These are phyloP conservation scores for Willisornis vidua DNA, from an alignment of 2,113 vertebrate species.

Conservation along the genomic window DNA sequence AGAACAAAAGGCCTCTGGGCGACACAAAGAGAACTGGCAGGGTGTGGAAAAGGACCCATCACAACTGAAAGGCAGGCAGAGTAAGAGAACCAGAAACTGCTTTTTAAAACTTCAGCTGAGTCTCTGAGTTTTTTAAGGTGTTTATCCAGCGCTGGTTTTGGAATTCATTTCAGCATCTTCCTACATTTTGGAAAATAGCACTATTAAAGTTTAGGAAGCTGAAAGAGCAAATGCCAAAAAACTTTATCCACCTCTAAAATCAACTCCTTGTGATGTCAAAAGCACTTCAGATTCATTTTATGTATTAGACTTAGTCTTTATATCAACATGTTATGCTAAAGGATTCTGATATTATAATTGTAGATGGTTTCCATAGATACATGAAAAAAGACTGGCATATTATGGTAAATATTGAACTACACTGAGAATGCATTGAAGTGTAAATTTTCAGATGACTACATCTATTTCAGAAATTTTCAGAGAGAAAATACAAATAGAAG, in stretches of 20 bases:
- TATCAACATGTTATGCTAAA: slow-evolving; percentile 1
- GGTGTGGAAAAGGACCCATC: too few relatives aligned
- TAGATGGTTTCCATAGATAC: slow-evolving; percentile 53
- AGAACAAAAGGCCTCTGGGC: too few relatives aligned
- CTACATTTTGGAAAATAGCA: background rate
- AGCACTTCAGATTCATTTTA: background rate
- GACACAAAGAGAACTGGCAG: too few relatives aligned
- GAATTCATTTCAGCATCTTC: too few relatives aligned
- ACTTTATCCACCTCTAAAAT: background rate
- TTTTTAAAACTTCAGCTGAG: too few relatives aligned
- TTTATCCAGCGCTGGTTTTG: too few relatives aligned
- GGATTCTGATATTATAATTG: slow-evolving; percentile 45
- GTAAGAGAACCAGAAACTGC: too few relatives aligned
- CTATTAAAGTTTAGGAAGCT: background rate
- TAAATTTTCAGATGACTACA: slow-evolving; percentile 2
- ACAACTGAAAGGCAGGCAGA: too few relatives aligned
- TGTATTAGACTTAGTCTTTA: background rate
- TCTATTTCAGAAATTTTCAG: background rate
- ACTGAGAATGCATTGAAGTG: background rate
- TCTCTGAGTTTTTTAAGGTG: too few relatives aligned
- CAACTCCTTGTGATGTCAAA: background rate
- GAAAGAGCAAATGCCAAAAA: background rate
- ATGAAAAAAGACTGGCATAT: slow-evolving; percentile 13
- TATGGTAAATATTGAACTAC: slow-evolving; percentile 51
- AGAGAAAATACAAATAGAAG: background rate